Conservation (phyloP, 2,113 vertebrate genomes). For the Misgurnus anguillicaudatus region DNA sequence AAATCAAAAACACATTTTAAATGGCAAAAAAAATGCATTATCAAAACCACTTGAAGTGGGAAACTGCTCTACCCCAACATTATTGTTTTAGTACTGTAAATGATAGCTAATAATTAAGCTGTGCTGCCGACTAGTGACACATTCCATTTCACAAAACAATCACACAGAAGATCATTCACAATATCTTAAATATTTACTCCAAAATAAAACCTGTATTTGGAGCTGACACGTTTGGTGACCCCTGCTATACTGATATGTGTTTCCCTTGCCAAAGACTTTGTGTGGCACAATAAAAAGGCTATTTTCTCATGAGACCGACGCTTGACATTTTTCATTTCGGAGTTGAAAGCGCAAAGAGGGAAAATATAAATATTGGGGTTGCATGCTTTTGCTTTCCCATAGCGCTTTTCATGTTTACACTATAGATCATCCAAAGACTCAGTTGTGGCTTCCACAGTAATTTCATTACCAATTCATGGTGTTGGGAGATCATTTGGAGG, state of each 20-base stretch:
- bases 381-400: constrained; percentile 40
- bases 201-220: not conserved
- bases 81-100: not conserved
- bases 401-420: constrained; percentile 31
- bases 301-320: constrained; percentile 49
- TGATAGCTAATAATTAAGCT: constrained; percentile 3
- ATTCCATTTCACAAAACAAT: not conserved
- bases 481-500: constrained; percentile 19
- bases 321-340: constrained; percentile 31
- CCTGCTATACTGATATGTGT: not conserved
- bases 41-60: constrained; percentile 6
- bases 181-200: not conserved
- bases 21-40: constrained; percentile 24
- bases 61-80: not conserved
- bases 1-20: constrained; percentile 37
- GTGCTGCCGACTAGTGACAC: not conserved
- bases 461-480: constrained; percentile 38
- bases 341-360: constrained; percentile 41
- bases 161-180: not conserved
- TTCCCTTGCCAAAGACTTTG: constrained; percentile 1
- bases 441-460: constrained; percentile 27
- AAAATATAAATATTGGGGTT: constrained; percentile 49
- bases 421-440: constrained; percentile 32
- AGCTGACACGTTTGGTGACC: not conserved
- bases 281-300: constrained; percentile 1